Evolutionary conservation across 2,888 invertebrate species (phyloP), one percentile per base, ranked within the genome.

Genomic region (Elegia similella): DNA sequence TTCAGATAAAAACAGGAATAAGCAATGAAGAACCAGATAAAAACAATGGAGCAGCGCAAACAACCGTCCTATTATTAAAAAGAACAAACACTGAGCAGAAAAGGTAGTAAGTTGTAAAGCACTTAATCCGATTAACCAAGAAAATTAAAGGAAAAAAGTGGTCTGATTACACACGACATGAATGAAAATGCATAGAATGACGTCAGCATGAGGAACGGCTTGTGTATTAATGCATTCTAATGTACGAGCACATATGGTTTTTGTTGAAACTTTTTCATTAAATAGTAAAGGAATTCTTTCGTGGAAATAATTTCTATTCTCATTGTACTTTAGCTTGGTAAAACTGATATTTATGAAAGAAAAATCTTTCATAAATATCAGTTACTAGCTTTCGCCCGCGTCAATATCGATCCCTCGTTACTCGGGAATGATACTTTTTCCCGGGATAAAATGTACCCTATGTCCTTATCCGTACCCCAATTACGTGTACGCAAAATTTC

Each of bases 41-140:
- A 38, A 38, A 38, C 38, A 38, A 38, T 12, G 6, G 38, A 1
- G 12, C 12, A 38, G n/a, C 38, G 38, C 38, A 38, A 38, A 29
- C 47, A 30, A 47, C 3, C 30, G n/a, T 29, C n/a, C 7, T 29
- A 29, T 47, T 47, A 29, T 34, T 13, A 13, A 13, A 48, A 50
- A 30, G 13, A 34, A 50, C 34, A 50, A 50, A 50, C 16, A 13
- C 16, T 30, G 8, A 54, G n/a, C 7, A 15, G 6, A 30, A 43
- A 54, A 15, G 43, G 55, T 55, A 55, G 55, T 55, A 46, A 55
- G 47, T 47, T 47, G 23, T 47, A 55, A 46, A 34, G 13, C 47
- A 17, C n/a, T 8, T 55, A 55, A 55, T 55, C 47, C 34, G 47
- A 55, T 55, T 55, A 55, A 13, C 47, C 23, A 29, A 55, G 44